Evolutionary conservation across 2,888 invertebrate genomes (phyloP), one percentile per base, ranked within the genome.

Genomic region (Mythimna ferrago): DNA sequence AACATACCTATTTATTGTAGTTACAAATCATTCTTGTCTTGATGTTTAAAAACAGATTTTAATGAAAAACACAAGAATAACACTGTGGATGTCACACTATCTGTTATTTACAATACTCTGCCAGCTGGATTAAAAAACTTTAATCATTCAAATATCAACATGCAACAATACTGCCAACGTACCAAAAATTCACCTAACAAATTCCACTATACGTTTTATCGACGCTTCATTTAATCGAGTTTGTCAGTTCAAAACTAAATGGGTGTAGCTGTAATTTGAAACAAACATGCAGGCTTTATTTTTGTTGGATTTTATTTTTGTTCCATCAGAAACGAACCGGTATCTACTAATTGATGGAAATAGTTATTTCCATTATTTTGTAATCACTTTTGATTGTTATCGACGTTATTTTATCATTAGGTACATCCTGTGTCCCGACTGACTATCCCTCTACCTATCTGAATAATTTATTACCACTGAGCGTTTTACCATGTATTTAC

Each of bases 161-260:
- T 78, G 53, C 56, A 56, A n/a, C 19, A 48, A 62, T 44, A 48
- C 57, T 3, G 21, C 53, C 38, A 63, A 51, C 38, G 19, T n/a
- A 51, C 11, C n/a, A 78, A 71, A 63, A 77, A 74, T 77, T 80
- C 53, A 60, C 65, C 56, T 57, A 81, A 54, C 62, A 66, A 63
- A 75, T 63, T 66, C 53, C 56, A 44, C 53, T 57, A 38, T 57
- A 54, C 65, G 66, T 81, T 80, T 77, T 81, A 70, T 64, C 54
- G 44, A 66, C 82, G 78, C 48, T 70, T 81, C 66, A 82, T 69
- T 78, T 68, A 80, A 71, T 78, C 68, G 68, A 80, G 82, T 71
- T 78, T 62, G 56, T 44, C 76, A 66, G 62, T 75, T 57, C 66
- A 75, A 81, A 77, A 77, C 48, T 74, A 75, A 77, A 80, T 38